Base-by-base conservation (phyloP, 2,888 invertebrate genomes). In the Xestia ashworthii region DNA sequence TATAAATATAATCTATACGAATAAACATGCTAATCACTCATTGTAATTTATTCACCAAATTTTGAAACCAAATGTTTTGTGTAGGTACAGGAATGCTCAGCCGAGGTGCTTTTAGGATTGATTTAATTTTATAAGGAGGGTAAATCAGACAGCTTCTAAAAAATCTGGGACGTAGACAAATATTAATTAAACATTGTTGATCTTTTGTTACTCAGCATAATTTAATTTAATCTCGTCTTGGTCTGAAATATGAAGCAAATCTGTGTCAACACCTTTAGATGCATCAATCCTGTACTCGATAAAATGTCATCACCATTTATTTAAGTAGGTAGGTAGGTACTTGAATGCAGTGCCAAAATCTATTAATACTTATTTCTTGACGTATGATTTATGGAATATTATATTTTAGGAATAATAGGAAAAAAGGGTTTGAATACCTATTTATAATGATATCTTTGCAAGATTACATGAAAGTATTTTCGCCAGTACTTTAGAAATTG, bases 331-430 rank as follows among this genome's bases (percentile, higher is more conserved):
- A n/a, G n/a, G n/a, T n/a, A n/a, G n/a, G n/a, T n/a, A 65, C 14
- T 65, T 16, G 44, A 44, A 11, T 16, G 22, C 22, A 44, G 16
- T 53, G 80, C 80, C 80, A 80, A 73, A 80, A 74, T 80, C 58
- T 80, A 80, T 80, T 53, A 55, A 38, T 41, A 70, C 6, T 41
- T 41, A 62, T 64, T 38, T 44, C 11, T 16, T 55, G 71, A 53
- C 25, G 25, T 16, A 38, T 9, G n/a, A 46, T n/a, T n/a, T 64
- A 22, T 32, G 16, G 16, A 14, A 44, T 9, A 11, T n/a, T n/a
- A n/a, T n/a, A n/a, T n/a, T n/a, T n/a, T n/a, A 25, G 9, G 3
- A 32, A 32, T 32, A 32, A 32, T 46, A 64, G 3, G 41, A 14
- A 12, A 5, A 14, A 12, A 12, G 41, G 22, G 0, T 22, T n/a